phyloP scores from a whole-genome alignment of 2,113 vertebrate species.

The Laticauda colubrina region DNA sequence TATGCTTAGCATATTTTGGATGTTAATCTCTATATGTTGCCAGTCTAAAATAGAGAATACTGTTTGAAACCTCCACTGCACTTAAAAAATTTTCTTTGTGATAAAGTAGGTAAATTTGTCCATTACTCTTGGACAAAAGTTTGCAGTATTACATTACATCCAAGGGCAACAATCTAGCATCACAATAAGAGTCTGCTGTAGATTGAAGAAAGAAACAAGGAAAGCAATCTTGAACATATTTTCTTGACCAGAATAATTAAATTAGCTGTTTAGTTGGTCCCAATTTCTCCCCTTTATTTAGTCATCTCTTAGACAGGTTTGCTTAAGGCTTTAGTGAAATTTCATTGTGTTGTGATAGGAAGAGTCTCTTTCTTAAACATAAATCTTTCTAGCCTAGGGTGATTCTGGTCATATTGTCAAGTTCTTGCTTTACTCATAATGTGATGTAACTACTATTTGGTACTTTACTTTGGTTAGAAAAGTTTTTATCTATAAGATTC shows the following conservation, averaged over 20 bases:
- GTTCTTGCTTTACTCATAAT: not conserved
- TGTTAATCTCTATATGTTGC: not conserved
- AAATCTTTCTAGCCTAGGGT: not conserved
- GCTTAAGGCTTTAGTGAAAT: not conserved
- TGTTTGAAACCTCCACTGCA: not conserved
- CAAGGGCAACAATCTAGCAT: not conserved
- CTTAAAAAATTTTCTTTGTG: not conserved
- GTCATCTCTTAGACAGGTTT: not conserved
- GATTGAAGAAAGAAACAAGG: no score
- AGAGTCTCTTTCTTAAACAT: not conserved
- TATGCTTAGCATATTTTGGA: not conserved
- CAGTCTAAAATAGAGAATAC: not conserved
- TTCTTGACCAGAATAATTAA: not conserved
- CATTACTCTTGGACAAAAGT: not conserved
- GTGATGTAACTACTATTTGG: not conserved
- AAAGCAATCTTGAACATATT: not conserved
- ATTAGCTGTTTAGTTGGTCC: not conserved
- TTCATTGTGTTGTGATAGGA: not conserved
- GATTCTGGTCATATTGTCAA: not conserved
- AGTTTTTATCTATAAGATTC: not conserved
- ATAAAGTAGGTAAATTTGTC: not conserved
- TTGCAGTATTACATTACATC: not conserved
- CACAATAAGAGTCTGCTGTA: not conserved
- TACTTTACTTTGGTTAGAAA: not conserved
- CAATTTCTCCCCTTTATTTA: not conserved